phyloP scores from a whole-genome alignment of 1,140 invertebrate species.

The Drosophila albomicans region DNA sequence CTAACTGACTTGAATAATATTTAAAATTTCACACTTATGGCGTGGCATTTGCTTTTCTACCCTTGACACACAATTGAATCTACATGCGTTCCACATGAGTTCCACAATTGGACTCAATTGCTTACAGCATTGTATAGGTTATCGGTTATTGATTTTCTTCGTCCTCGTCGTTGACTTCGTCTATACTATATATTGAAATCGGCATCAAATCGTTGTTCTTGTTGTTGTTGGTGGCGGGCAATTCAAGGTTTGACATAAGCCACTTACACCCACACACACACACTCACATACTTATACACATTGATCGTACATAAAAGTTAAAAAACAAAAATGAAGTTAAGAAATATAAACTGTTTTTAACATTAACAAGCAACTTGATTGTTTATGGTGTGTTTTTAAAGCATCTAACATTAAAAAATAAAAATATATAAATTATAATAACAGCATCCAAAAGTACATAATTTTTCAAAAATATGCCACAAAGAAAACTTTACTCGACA shows the following conservation, averaged over 20 bases:
- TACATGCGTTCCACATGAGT: conserved; percentile 29
- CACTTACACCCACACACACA: conserved; percentile 1
- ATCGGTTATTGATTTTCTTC: conserved; percentile 22
- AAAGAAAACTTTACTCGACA: no score
- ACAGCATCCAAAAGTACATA: no score
- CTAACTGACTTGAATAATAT: not conserved
- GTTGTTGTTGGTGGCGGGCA: conserved; percentile 71
- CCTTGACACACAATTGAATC: conserved; percentile 12
- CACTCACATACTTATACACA: conserved; percentile 9
- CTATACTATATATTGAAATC: conserved; percentile 5
- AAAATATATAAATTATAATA: no score
- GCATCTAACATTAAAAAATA: no score
- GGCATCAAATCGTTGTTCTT: conserved; percentile 4
- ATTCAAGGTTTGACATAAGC: conserved; percentile 77
- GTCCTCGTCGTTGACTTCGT: not conserved
- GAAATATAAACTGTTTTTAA: conserved; percentile 22
- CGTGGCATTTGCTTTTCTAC: conserved; percentile 21
- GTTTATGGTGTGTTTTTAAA: no score
- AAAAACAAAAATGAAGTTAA: not conserved
- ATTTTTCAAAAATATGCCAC: no score
- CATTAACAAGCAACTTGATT: conserved; percentile 16
- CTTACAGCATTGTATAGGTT: not conserved
- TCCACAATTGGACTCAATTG: conserved; percentile 25
- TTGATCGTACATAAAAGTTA: conserved; percentile 16
- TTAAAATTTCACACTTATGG: not conserved